These are phyloP conservation scores for Venustaconcha ellipsiformis DNA, from an alignment of 1,140 invertebrate genomes.

Conservation along the genomic window DNA sequence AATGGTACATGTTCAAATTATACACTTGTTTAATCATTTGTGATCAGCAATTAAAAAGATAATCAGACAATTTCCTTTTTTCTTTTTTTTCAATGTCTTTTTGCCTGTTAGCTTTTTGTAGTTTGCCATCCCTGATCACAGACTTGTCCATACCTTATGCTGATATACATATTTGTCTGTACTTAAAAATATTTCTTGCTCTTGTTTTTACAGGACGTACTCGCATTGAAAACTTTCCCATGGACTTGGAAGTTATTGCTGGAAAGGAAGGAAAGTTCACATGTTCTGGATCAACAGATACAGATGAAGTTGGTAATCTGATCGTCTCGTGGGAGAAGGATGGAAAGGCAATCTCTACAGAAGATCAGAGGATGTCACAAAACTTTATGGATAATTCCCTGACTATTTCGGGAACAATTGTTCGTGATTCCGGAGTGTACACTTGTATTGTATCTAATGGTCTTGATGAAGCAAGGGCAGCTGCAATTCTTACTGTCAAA, in stretches of 20 bases:
- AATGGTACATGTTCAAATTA: no score
- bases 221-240: conserved; percentile 53
- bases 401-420: conserved; percentile 92
- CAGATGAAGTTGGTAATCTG: conserved; percentile 52
- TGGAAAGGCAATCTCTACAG: conserved; percentile 79
- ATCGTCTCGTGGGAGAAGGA: conserved; percentile 61
- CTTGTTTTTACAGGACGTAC: conserved; percentile 47
- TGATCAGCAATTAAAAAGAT: no score
- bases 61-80: no score
- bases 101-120: no score
- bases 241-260: conserved; percentile 59
- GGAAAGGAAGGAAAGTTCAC: conserved; percentile 60
- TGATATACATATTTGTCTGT: no score
- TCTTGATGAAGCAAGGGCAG: conserved; percentile 85
- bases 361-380: conserved; percentile 74
- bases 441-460: conserved; percentile 95
- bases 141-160: no score
- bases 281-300: conserved; percentile 61
- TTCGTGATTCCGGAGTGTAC: conserved; percentile 94
- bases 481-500: conserved; percentile 93
- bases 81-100: no score
- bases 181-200: conserved; percentile 72
- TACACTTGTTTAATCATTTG: no score
- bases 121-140: no score
- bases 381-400: conserved; percentile 87